Conservation (phyloP, 37 sponge, comb jelly and placozoan species). For the Lycopodina hypogea region DNA sequence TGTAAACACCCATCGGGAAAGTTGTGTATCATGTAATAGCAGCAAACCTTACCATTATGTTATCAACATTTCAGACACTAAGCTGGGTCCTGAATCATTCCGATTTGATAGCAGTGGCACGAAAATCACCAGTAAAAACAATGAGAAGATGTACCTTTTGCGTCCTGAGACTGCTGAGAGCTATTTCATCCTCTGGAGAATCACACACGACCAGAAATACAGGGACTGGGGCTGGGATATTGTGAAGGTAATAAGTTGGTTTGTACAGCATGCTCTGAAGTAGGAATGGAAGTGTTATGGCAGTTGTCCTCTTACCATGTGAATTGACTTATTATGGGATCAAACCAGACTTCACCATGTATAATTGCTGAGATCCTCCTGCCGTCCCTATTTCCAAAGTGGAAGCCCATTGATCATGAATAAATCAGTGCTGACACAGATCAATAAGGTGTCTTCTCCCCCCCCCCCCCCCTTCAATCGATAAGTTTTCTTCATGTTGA, state of each 20-base stretch:
- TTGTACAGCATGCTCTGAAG: background rate
- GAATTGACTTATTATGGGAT: background rate
- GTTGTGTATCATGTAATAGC: no score
- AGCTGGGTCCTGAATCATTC: slow-evolving; percentile 89
- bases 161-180: slow-evolving; percentile 88
- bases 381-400: no score
- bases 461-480: no score
- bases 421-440: no score
- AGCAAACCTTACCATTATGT: background rate
- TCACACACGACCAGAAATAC: slow-evolving; percentile 84
- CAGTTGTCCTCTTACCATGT: background rate
- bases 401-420: no score
- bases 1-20: no score
- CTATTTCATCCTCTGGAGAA: slow-evolving; percentile 85
- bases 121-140: slow-evolving; percentile 29
- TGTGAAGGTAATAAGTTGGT: slow-evolving; percentile 76
- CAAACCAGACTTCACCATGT: background rate
- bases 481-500: no score
- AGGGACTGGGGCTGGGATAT: slow-evolving; percentile 94
- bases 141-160: slow-evolving; percentile 78
- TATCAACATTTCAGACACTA: slow-evolving; percentile 48
- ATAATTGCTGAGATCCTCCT: no score
- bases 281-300: background rate
- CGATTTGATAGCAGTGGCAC: slow-evolving; percentile 29
- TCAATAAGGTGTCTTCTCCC: no score